Evolutionary conservation across 2,888 invertebrate genomes (phyloP), one percentile per base, ranked within the genome.

Genomic region (Agriotes lineatus): DNA sequence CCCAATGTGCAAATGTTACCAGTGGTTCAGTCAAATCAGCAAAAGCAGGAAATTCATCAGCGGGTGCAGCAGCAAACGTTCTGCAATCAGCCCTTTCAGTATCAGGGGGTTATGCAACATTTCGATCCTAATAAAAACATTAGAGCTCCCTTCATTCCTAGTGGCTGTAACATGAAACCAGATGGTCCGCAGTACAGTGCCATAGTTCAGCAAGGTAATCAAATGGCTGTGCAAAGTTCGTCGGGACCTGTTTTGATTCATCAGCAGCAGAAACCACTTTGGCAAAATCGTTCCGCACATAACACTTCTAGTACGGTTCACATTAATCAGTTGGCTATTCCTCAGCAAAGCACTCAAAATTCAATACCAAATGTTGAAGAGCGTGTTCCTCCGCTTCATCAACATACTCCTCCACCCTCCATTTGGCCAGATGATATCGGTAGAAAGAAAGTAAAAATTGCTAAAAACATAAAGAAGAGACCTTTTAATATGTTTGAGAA

Each of bases 371-470:
- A 86, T 35, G 86, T 88, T 77, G 90, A 90, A 75, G 89, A 92
- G 69, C 87, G 92, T 69, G 92, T 93, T 7, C 92, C 92, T 16
- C 92, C 92, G 0, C 81, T 93, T 44, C 92, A 92, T 72, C 91
- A 91, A 78, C 91, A 92, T 85, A 88, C 85, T 84, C 89, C 88
- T 72, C 88, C 87, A 44, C 82, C 86, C 3, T 82, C 85, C 4
- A 82, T 85, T 25, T 89, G 88, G 88, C 85, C 85, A 58, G 88
- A 88, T 64, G 88, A 89, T 74, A 82, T 85, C 18, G 85, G 88
- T 75, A 88, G 89, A 77, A 86, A 88, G 68, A 92, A 91, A 78
- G 78, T 80, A 10, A 86, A 86, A 35, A 86, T 86, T 62, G 80
- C 79, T 16, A 88, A 89, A 79, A 83, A 83, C 10, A 74, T 82